Evolutionary conservation across 2,113 vertebrate genomes (phyloP).

Genomic region (zebrafish (Danio rerio)): DNA sequence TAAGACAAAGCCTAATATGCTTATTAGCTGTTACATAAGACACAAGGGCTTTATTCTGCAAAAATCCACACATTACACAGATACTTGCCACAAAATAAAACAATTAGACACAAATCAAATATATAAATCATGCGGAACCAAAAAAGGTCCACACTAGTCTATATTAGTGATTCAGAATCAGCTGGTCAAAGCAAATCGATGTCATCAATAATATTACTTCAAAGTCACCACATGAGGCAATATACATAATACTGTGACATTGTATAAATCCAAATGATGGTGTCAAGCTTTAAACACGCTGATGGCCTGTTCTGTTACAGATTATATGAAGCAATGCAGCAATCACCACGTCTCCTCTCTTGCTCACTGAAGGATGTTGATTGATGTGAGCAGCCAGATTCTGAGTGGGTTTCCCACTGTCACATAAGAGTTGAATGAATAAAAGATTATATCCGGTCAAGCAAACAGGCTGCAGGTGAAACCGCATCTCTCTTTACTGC

Average conservation of each 20-base stretch:
- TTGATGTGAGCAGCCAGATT: background rate
- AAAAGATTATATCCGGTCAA: conserved; percentile 15
- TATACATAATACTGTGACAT: background rate
- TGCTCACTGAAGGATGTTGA: conserved; percentile 17
- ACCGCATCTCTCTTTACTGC: background rate
- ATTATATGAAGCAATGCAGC: conserved; percentile 7
- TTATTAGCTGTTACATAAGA: too few species aligned
- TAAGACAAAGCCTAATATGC: too few species aligned
- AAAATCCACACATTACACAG: too few species aligned
- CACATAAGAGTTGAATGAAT: conserved; percentile 19
- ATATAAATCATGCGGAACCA: too few species aligned
- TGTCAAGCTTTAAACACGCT: background rate
- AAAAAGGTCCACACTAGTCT: too few species aligned
- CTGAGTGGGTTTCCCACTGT: conserved; percentile 8
- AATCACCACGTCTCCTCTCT: background rate
- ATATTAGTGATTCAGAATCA: too few species aligned
- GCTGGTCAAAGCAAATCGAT: background rate
- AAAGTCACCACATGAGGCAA: background rate
- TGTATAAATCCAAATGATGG: background rate
- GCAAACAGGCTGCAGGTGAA: conserved; percentile 21
- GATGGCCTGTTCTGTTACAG: background rate
- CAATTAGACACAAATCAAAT: too few species aligned
- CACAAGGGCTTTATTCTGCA: too few species aligned
- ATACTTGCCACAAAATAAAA: too few species aligned
- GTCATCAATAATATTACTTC: background rate